Conservation (phyloP, 2,797 vertebrate genomes). For the Enteromius argenteus region DNA sequence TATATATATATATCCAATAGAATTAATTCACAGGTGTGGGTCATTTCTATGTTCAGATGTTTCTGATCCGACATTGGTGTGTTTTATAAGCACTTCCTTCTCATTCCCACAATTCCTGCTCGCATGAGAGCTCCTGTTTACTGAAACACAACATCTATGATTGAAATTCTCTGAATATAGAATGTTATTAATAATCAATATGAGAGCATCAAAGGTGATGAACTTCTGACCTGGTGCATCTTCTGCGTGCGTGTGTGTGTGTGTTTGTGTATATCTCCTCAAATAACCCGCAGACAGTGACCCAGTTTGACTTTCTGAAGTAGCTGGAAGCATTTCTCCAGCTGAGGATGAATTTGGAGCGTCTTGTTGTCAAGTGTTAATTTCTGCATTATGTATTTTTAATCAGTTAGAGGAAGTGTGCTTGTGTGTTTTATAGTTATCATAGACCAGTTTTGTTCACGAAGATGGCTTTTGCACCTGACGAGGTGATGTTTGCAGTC, state of each 20-base stretch:
- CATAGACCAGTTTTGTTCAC: neutral
- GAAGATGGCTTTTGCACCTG: neutral
- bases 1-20: no score
- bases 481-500: neutral
- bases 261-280: constrained; percentile 34
- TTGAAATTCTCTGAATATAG: neutral
- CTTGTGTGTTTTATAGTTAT: neutral
- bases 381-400: constrained; percentile 75
- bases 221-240: neutral
- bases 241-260: neutral
- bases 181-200: neutral
- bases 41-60: neutral
- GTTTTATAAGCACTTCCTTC: no score
- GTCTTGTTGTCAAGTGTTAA: constrained; percentile 72
- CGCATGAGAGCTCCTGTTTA: neutral
- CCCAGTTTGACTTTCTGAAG: constrained; percentile 75
- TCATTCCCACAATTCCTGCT: neutral
- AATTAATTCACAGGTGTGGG: neutral
- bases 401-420: constrained; percentile 56
- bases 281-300: constrained; percentile 71
- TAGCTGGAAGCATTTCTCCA: constrained; percentile 69
- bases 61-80: neutral
- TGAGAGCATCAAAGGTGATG: neutral
- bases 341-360: constrained; percentile 73
- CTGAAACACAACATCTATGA: neutral